Evolutionary conservation across 1,140 invertebrate species (phyloP).

Genomic region (Mactra quadrangularis): DNA sequence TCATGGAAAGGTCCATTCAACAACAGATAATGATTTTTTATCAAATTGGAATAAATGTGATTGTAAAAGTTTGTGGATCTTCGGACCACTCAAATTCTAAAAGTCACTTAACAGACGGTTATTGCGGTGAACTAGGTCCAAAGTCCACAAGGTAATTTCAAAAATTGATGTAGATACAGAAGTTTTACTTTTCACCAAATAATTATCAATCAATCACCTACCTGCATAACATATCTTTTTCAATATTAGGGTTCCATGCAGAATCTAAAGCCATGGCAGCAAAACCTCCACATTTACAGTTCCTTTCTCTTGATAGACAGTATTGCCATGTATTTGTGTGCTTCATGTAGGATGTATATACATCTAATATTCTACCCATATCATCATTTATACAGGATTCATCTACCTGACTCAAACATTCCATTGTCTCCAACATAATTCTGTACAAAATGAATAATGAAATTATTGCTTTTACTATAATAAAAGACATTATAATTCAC

Average conservation of each 20-base stretch:
- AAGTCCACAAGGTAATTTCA: too few relatives aligned
- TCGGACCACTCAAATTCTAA: too few relatives aligned
- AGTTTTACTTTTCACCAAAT: too few relatives aligned
- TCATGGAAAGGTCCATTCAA: too few relatives aligned
- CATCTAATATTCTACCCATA: not conserved
- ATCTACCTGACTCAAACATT: constrained; percentile 16
- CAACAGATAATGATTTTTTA: too few relatives aligned
- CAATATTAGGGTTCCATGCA: constrained; percentile 3
- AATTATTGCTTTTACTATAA: not conserved
- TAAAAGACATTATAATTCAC: too few relatives aligned
- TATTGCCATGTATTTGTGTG: not conserved
- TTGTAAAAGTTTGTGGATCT: too few relatives aligned
- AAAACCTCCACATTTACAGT: constrained; percentile 23
- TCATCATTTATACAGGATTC: not conserved
- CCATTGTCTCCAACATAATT: not conserved
- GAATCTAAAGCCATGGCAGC: not conserved
- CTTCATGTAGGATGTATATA: not conserved
- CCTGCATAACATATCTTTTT: constrained; percentile 13
- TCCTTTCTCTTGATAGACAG: constrained; percentile 8
- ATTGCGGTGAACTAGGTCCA: too few relatives aligned
- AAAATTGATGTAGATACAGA: too few relatives aligned
- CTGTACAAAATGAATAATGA: not conserved
- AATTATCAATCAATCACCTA: too few relatives aligned
- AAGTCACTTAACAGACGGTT: too few relatives aligned
- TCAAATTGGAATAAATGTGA: too few relatives aligned